These are phyloP conservation scores for Turnix velox DNA, from an alignment of 2,113 vertebrate genomes.

Conservation along the genomic window DNA sequence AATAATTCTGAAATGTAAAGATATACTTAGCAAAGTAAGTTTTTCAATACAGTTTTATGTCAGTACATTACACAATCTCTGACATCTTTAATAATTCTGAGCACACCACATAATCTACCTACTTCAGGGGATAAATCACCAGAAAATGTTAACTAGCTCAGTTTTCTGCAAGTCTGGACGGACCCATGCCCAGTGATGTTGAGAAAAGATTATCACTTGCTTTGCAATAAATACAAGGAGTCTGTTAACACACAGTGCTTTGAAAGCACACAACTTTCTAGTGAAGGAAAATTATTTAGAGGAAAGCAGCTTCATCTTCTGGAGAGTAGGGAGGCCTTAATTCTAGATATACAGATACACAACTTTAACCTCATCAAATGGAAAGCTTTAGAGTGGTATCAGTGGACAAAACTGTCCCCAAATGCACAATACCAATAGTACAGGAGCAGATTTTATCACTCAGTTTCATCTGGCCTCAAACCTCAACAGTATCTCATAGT, in stretches of 20 bases:
- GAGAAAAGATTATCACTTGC: background rate
- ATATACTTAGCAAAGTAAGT: background rate
- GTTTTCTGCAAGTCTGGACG: background rate
- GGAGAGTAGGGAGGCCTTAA: background rate
- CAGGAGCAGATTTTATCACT: background rate
- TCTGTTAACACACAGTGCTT: background rate
- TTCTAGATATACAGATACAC: background rate
- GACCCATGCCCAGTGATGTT: background rate
- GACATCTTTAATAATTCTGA: background rate
- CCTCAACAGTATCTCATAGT: background rate
- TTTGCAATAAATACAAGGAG: background rate
- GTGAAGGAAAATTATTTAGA: background rate
- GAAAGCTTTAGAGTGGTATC: background rate
- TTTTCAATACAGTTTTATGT: background rate
- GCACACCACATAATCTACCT: background rate
- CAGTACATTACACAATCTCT: background rate
- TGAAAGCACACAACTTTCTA: background rate
- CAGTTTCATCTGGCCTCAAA: background rate
- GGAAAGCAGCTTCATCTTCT: background rate
- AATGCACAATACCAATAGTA: background rate
- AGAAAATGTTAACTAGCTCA: background rate
- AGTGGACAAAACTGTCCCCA: background rate
- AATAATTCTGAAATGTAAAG: slow-evolving; percentile 10
- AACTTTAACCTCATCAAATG: background rate
- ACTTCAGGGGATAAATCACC: background rate